Evolutionary conservation across 2,113 vertebrate genomes (phyloP), one percentile per base, ranked within the genome.

Genomic region (Zapus hudsonius): DNA sequence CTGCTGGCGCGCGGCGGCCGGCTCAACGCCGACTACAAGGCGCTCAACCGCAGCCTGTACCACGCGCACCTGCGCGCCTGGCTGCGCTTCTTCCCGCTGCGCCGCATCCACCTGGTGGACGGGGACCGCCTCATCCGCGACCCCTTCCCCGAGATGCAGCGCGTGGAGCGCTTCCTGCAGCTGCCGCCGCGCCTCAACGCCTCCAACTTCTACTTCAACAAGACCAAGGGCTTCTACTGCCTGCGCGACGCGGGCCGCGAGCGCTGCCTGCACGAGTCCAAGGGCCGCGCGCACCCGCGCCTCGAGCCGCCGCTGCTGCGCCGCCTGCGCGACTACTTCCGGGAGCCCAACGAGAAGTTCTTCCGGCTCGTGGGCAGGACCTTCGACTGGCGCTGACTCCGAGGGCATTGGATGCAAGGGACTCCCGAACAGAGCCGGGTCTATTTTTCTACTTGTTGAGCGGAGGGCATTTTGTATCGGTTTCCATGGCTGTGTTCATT

Each of bases 151-250:
- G 99, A 99, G 98, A 98, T 99, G 98, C 98, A 98, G 94, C 98
- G 98, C 90, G 99, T 99, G 27, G 99, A 99, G 95, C 94, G 96
- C 10, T 99, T 99, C 97, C 97, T 99, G 44, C 97, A 97, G 87
- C 97, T 99, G 78, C 97, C 99, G 0, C 99, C 99, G 0, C 99
- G 99, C 96, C 99, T 99, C 95, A 99, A 99, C 17, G 98, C 98
- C 75, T 99, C 99, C 2, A 99, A 99, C 97, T 99, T 99, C 97
- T 99, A 99, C 97, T 99, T 99, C 89, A 99, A 99, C 95, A 99
- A 98, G 96, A 99, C 99, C 0, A 99, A 99, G 96, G 99, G 99
- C 64, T 99, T 99, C 96, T 99, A 99, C 97, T 99, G 99, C 98
- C 97, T 99, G 95, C 97, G 99, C 63, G 99, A 99, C 95, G 96